Conservation (phyloP, 2,888 invertebrate genomes). For the Argyresthia goedartella region DNA sequence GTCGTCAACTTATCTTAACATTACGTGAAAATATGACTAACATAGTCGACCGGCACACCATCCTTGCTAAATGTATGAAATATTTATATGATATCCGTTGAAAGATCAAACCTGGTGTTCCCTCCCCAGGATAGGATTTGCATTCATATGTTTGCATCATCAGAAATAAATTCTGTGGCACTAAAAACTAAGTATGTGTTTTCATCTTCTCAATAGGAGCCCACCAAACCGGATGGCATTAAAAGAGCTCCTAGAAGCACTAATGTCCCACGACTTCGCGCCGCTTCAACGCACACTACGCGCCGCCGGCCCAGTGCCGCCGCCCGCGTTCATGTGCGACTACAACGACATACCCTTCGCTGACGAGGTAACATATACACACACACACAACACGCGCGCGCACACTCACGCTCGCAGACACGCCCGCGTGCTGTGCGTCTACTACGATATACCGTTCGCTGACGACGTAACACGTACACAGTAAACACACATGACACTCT, state of each 20-base stretch:
- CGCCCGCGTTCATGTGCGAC: constrained; percentile 46
- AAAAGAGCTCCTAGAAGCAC: constrained; percentile 53
- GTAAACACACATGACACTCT: neutral
- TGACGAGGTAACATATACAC: constrained; percentile 33
- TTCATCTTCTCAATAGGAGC: constrained; percentile 20
- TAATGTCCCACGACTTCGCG: constrained; percentile 48
- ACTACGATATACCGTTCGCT: constrained; percentile 30
- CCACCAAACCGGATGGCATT: constrained; percentile 55
- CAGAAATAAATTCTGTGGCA: no score
- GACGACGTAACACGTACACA: constrained; percentile 33
- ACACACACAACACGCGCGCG: neutral
- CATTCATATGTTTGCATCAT: no score
- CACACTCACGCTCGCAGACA: no score
- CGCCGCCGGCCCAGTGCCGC: constrained; percentile 50
- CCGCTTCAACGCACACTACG: constrained; percentile 49
- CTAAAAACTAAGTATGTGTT: no score
- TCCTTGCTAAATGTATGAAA: no score
- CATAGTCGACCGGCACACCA: no score
- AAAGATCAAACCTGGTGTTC: no score
- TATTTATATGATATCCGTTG: no score
- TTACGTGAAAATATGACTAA: no score
- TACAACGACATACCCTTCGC: constrained; percentile 31
- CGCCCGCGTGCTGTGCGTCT: constrained; percentile 47
- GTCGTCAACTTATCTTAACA: no score
- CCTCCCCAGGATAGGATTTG: no score